Base-by-base conservation (phyloP, 30 jellyfish, hydroid and myxozoan species). In the Cassiopea xamachana region DNA sequence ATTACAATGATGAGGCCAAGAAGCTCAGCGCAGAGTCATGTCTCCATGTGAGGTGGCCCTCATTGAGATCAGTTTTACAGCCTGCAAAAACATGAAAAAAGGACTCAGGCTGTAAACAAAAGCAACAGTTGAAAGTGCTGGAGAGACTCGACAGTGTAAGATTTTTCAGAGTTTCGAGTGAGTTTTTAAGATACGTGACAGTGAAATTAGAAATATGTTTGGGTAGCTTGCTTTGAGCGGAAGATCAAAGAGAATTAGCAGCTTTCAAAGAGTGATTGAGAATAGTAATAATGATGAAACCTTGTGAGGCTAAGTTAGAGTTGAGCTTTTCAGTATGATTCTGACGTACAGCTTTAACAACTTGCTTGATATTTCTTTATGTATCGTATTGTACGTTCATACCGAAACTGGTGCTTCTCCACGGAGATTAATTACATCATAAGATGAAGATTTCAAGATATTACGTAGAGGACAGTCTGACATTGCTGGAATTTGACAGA, bases 401-500 rank as follows among this genome's bases (percentile, higher is more conserved):
- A 45, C 90, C 90, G 43, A 4, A n/a, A 60, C 80, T 81, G 7
- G 79, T 62, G 44, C 59, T 81, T 58, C 64, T 62, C 90, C 84
- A 81, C 5, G 59, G 79, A 17, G 79, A 55, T 18, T 59, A 2
- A 81, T 81, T 15, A n/a, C 43, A 9, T 81, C 84, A 50, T 58
- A 49, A 2, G 79, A 55, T 13, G 90, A 81, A 58, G 79, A 8
- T 61, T 81, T 81, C 84, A 81, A 48, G 44, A 48, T 78, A 46
- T 14, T 77, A 2, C 64, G 84, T 8, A 49, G 39, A 27, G 49
- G 79, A 55, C 79, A 49, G 90, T 81, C 64, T 81, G 90, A 61
- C 90, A 81, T 62, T 81, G 80, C 18, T 46, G 85, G 74, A 81
- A 81, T 81, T 81, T 81, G 50, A 58, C 84, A 58, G 90, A 81